phyloP scores from a whole-genome alignment of 2,113 vertebrate species.

The Lynx canadensis region DNA sequence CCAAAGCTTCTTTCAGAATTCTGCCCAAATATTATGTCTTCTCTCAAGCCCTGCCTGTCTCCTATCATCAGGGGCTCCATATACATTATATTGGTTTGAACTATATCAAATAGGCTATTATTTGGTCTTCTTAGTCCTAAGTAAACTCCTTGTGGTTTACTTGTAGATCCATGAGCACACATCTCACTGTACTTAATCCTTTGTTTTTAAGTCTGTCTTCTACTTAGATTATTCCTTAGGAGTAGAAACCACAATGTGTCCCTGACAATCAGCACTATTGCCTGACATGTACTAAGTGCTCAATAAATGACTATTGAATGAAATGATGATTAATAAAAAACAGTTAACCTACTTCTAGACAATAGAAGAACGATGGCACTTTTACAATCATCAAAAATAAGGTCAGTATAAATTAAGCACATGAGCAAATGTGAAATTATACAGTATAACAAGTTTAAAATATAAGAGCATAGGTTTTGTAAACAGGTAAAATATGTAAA shows the following conservation, averaged over 20 bases:
- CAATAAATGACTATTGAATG: not conserved
- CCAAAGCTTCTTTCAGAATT: not conserved
- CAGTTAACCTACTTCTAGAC: not conserved
- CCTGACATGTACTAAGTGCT: not conserved
- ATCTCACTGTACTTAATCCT: not conserved
- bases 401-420: not conserved
- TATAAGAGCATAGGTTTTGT: not conserved
- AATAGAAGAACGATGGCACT: not conserved
- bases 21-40: not conserved
- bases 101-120: not conserved
- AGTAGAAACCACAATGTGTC: not conserved
- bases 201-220: not conserved
- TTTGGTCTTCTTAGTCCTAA: not conserved
- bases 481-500: not conserved
- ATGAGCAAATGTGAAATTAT: not conserved
- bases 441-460: not conserved
- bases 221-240: not conserved
- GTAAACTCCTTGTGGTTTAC: not conserved
- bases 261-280: not conserved
- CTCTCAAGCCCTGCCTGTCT: not conserved
- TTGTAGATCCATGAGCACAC: not conserved
- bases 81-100: not conserved
- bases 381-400: not conserved
- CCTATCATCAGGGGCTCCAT: not conserved
- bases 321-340: not conserved